phyloP scores from a whole-genome alignment of 2,888 invertebrate genomes.

The Phrixothrix hirtus region DNA sequence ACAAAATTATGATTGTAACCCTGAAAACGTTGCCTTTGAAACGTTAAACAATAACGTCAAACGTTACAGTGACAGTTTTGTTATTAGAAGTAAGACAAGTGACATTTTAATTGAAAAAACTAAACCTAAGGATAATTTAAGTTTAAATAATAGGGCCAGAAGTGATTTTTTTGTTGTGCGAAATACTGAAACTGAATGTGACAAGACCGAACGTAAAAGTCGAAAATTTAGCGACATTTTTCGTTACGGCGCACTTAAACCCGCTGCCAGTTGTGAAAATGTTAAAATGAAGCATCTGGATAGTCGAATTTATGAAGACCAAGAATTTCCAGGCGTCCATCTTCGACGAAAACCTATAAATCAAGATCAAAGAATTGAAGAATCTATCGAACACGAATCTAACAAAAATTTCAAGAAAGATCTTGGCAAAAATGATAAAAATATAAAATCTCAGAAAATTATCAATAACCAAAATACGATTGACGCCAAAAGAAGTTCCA shows the following conservation, averaged over 20 bases:
- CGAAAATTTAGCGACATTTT: conserved; percentile 53
- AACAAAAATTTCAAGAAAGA: conserved; percentile 1
- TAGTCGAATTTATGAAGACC: conserved; percentile 30
- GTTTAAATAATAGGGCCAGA: conserved; percentile 36
- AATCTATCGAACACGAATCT: background rate
- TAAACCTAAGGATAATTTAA: conserved; percentile 29
- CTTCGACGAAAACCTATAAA: conserved; percentile 15
- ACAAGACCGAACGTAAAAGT: conserved; percentile 40
- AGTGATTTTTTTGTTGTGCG: conserved; percentile 47
- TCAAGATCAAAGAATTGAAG: background rate
- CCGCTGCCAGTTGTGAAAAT: conserved; percentile 45
- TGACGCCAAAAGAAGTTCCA: conserved; percentile 21
- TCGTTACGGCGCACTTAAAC: conserved; percentile 37
- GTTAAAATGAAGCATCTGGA: conserved; percentile 34
- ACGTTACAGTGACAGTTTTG: conserved; percentile 54
- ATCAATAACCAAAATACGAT: conserved; percentile 13
- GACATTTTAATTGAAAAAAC: conserved; percentile 31
- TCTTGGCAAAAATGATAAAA: conserved; percentile 3
- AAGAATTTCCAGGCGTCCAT: conserved; percentile 34
- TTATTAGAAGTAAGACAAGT: conserved; percentile 43
- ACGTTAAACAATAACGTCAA: conserved; percentile 38
- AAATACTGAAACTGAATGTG: conserved; percentile 20
- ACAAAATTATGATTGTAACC: conserved; percentile 5
- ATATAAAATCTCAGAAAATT: conserved; percentile 9
- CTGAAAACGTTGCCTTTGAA: conserved; percentile 4